Evolutionary conservation across 2,888 invertebrate species (phyloP).

Genomic region (Volucella bombylans): DNA sequence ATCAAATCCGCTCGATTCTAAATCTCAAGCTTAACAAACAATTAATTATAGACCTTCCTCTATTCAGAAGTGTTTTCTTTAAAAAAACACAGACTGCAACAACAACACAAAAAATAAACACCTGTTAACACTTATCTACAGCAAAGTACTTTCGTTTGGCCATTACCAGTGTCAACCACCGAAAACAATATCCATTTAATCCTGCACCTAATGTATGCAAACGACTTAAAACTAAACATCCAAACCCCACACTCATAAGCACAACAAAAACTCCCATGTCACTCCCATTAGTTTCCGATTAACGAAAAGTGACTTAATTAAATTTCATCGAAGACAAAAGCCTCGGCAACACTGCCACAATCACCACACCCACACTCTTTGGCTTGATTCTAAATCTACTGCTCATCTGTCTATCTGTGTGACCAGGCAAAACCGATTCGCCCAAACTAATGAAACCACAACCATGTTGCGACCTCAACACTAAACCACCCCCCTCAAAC

Average conservation of each 20-base stretch:
- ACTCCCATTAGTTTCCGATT: constrained; percentile 69
- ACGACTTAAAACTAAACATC: constrained; percentile 43
- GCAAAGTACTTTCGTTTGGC: constrained; percentile 19
- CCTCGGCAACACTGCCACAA: constrained; percentile 53
- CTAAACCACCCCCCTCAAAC: constrained; percentile 26
- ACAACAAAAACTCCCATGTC: constrained; percentile 56
- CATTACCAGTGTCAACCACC: constrained; percentile 23
- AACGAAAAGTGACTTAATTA: constrained; percentile 71
- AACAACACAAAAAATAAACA: not conserved
- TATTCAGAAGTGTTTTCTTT: too few relatives aligned
- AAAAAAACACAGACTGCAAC: too few relatives aligned
- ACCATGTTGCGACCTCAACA: constrained; percentile 69
- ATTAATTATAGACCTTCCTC: too few relatives aligned
- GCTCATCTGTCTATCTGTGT: not conserved
- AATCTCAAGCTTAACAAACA: too few relatives aligned
- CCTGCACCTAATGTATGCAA: constrained; percentile 56
- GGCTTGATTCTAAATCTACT: too few relatives aligned
- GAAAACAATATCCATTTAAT: constrained; percentile 43
- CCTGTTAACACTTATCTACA: too few relatives aligned
- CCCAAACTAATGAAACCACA: constrained; percentile 67
- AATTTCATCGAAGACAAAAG: constrained; percentile 65
- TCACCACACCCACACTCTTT: constrained; percentile 33
- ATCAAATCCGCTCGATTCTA: too few relatives aligned
- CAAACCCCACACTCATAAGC: constrained; percentile 28
- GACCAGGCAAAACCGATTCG: constrained; percentile 58